Base-by-base conservation (phyloP, 2,113 vertebrate species). In the Phaethon lepturus region DNA sequence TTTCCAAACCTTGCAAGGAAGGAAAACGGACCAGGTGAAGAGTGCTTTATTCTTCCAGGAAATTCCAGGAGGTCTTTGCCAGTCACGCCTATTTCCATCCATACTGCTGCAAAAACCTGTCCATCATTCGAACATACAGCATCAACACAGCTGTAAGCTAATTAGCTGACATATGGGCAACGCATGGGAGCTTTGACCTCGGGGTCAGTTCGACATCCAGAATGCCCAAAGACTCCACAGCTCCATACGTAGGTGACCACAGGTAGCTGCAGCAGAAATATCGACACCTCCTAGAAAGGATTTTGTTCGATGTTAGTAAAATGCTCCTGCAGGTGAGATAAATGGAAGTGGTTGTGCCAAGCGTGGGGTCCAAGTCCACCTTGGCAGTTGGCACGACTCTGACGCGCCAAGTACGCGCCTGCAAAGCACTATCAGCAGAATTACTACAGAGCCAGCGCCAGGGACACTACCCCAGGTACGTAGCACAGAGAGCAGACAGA, bases 341-440 rank as follows among this genome's bases (percentile, higher is more conserved):
- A 81, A 67, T 44, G 33, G 40, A 55, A 72, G 31, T 20, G 44
- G 10, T 49, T 59, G 26, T 56, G 64, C 59, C 63, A 89, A 68
- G 38, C 26, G 23, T 1, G 8, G n/a, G 15, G 44, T 49, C 17
- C n/a, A 53, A 59, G 25, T 38, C 40, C n/a, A 59, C 14, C 5
- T 0, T 31, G 62, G 62, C 67, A 49, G 17, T 1, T 69, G 60
- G 62, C 50, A 66, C 0, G 0, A 33, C 17, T 52, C 29, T 42
- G 29, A 33, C n/a, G 55, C 24, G 50, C n/a, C 58, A 62, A 82
- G 72, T 63, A 53, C 4, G 0, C 7, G 18, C 44, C n/a, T 69
- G 44, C 50, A 69, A 52, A 5, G 55, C n/a, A 44, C 15, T 28
- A 55, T 59, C 72, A 79, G 55, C 38, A 59, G 38, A 79, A 69